phyloP scores from a whole-genome alignment of 2,888 invertebrate genomes.

The Hydrotaea diabolus region DNA sequence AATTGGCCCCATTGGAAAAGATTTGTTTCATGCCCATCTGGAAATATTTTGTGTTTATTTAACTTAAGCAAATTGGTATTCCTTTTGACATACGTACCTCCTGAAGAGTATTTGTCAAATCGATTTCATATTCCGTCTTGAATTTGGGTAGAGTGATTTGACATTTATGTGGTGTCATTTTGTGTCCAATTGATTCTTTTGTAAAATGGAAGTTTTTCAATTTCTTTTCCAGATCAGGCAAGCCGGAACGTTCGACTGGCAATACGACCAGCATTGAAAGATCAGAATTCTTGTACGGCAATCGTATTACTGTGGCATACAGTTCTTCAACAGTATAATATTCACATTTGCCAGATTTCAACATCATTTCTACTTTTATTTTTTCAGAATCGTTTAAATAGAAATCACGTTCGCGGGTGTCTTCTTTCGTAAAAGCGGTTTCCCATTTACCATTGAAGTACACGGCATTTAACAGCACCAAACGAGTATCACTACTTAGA shows the following conservation, averaged over 20 bases:
- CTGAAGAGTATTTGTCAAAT: not conserved
- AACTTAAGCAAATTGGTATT: too few relatives aligned
- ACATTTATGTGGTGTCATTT: constrained; percentile 17
- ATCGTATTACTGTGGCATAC: constrained; percentile 84
- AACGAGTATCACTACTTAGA: constrained; percentile 83
- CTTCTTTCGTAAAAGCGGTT: constrained; percentile 83
- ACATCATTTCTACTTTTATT: constrained; percentile 86
- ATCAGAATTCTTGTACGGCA: constrained; percentile 87
- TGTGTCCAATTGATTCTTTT: not conserved
- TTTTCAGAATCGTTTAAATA: constrained; percentile 82
- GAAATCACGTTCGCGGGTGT: constrained; percentile 85
- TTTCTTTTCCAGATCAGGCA: constrained; percentile 84
- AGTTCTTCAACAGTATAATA: constrained; percentile 81
- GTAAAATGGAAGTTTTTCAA: constrained; percentile 82
- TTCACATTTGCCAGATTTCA: constrained; percentile 81
- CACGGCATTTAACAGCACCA: constrained; percentile 91
- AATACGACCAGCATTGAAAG: constrained; percentile 89
- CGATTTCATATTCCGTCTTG: not conserved
- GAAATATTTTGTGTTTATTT: too few relatives aligned
- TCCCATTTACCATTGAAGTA: constrained; percentile 93
- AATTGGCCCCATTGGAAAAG: too few relatives aligned
- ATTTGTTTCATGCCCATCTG: too few relatives aligned
- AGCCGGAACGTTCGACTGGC: constrained; percentile 86
- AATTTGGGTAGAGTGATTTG: not conserved
- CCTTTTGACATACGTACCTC: not conserved